These are phyloP conservation scores for Dilophus febrilis DNA, from an alignment of 2,888 invertebrate genomes.

Conservation along the genomic window DNA sequence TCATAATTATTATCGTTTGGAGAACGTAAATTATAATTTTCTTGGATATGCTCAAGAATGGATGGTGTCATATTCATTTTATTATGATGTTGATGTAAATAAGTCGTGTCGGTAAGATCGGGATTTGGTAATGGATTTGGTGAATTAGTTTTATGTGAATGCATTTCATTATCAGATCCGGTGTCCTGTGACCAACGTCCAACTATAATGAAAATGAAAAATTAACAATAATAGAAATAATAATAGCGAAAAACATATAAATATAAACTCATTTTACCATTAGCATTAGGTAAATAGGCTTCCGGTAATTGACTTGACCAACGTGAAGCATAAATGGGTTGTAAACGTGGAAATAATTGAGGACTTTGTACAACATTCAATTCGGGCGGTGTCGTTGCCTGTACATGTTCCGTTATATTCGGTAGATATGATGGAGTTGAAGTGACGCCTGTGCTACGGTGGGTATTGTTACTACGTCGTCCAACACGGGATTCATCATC, in stretches of 20 bases:
- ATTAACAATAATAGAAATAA: constrained; percentile 5
- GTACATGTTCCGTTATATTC: constrained; percentile 39
- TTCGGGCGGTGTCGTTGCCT: constrained; percentile 43
- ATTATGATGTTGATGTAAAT: constrained; percentile 34
- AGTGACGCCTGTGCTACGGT: constrained; percentile 30
- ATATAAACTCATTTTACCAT: no score
- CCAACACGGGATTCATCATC: constrained; percentile 48
- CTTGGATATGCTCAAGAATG: constrained; percentile 40
- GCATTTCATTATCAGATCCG: constrained; percentile 56
- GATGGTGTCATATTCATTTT: constrained; percentile 36
- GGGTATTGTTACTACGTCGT: constrained; percentile 24
- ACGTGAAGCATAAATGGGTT: constrained; percentile 44
- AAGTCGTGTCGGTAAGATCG: constrained; percentile 51
- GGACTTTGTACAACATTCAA: constrained; percentile 46
- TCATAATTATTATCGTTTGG: constrained; percentile 16
- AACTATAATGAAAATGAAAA: constrained; percentile 12
- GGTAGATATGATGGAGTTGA: constrained; percentile 38
- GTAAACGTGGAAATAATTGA: constrained; percentile 49
- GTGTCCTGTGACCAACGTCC: constrained; percentile 67
- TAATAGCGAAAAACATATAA: constrained; percentile 6
- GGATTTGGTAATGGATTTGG: constrained; percentile 62
- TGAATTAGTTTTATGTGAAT: constrained; percentile 38
- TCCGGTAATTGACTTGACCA: constrained; percentile 54
- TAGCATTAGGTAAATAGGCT: constrained; percentile 38
- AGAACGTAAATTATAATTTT: constrained; percentile 32